Evolutionary conservation across 2,888 invertebrate genomes (phyloP), one percentile per base, ranked within the genome.

Genomic region (Heliconius sara): DNA sequence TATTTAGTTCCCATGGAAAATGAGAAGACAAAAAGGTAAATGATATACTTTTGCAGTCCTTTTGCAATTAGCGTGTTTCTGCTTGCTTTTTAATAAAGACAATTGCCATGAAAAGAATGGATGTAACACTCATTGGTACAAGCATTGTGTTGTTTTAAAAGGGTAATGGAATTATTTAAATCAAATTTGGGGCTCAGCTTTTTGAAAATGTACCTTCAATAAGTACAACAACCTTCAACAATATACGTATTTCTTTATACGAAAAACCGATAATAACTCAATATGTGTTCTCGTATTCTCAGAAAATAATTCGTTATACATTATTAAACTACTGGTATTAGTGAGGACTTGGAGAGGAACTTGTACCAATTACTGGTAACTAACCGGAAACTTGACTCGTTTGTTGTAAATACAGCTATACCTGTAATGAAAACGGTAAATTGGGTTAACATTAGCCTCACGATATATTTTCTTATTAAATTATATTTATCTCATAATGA

Each of bases 311-410:
- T 57, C 30, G 34, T 34, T 34, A 72, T 57, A 72, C 13, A 72
- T 72, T 73, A 78, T 78, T 67, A 39, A 52, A 78, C 47, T 73
- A 78, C 52, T 57, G 57, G 27, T 80, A 79, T 63, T 78, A 81
- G 76, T 76, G 76, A 68, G 43, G 68, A 78, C 65, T 78, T 73
- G 63, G 76, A 78, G 80, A 65, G 72, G 73, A 65, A 71, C 80
- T 81, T 78, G 73, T 70, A 76, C 78, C 78, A 80, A 78, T 81
- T 80, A 81, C 78, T 65, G 63, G 30, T 70, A 78, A 80, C 78
- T 72, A 74, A 72, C 57, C 57, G 67, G 72, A 9, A 81, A 81
- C 81, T 80, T 76, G 60, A 57, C 57, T 57, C 25, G 34, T 72
- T 60, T 43, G 78, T 83, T 80, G 76, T 79, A 77, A 77, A 74